Evolutionary conservation across 2,113 vertebrate species (phyloP), one percentile per base, ranked within the genome.

Genomic region (Tupaia chinensis): DNA sequence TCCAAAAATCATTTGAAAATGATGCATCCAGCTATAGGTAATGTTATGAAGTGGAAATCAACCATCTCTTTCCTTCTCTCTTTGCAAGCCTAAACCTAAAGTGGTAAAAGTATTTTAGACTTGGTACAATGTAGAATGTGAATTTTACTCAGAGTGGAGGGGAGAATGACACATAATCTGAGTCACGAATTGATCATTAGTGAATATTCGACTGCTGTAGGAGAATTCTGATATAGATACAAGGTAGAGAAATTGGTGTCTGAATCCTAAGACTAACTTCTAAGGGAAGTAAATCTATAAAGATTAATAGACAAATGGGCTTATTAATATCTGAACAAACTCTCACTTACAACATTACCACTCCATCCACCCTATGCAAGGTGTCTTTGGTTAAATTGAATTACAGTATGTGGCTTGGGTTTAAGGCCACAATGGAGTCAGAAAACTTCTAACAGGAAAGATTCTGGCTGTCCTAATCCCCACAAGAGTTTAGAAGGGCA

Each of bases 151-250:
- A 89, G 10, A 90, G 22, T 15, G 12, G 72, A 63, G 25, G 13
- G 72, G 66, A 93, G n/a, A 72, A 34, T 5, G 79, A 25, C 44
- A 61, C 7, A 86, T 68, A 32, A 74, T 34, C 17, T 27, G 80
- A 70, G 34, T 60, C 34, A 87, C 5, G 7, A 68, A 54, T 17
- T 73, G 63, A 80, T 34, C 94, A 92, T 90, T 86, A 89, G 32
- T 60, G 83, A 93, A 68, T 89, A 61, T n/a, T 69, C 72, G 95
- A 65, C 32, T 13, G 73, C 15, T 60, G 7, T 76, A 60, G 82
- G 78, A 89, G n/a, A 92, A 90, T 88, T 87, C 70, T 95, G 61
- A 76, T 92, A 72, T 93, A 92, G 27, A 91, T 5, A 66, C 27
- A 53, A 94, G 53, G 73, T 22, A 70, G 77, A 90, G 23, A 87